Conservation (phyloP, 1,140 invertebrate species). For the Aphis craccivora region DNA sequence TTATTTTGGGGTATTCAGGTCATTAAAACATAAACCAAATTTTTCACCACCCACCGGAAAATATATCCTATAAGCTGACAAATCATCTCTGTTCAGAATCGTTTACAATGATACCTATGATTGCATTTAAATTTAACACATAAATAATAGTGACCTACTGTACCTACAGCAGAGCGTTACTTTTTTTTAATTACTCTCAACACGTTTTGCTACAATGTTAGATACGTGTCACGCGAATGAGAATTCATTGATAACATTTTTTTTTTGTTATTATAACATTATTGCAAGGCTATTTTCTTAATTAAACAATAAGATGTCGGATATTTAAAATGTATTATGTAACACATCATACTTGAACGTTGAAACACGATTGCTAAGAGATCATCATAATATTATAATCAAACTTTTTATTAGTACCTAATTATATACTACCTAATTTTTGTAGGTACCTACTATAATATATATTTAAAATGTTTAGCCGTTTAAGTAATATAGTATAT, state of each 20-base stretch:
- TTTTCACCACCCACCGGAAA: too few relatives aligned
- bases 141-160: too few relatives aligned
- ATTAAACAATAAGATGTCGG: background rate
- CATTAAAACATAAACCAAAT: too few relatives aligned
- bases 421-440: background rate
- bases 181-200: background rate
- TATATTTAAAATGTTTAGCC: background rate
- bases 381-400: background rate
- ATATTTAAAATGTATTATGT: conserved; percentile 6
- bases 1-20: too few relatives aligned
- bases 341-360: background rate
- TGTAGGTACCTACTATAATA: background rate
- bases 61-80: too few relatives aligned
- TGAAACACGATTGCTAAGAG: background rate
- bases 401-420: background rate
- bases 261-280: background rate
- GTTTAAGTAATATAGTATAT: background rate
- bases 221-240: background rate
- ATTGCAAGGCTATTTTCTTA: background rate
- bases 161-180: too few relatives aligned
- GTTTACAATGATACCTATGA: too few relatives aligned
- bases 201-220: conserved; percentile 9
- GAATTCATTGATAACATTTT: background rate
- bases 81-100: too few relatives aligned
- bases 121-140: too few relatives aligned